Evolutionary conservation across 92 coral and sea anemone species (phyloP), one percentile per base, ranked within the genome.

Genomic region (Parazoanthus swiftii): DNA sequence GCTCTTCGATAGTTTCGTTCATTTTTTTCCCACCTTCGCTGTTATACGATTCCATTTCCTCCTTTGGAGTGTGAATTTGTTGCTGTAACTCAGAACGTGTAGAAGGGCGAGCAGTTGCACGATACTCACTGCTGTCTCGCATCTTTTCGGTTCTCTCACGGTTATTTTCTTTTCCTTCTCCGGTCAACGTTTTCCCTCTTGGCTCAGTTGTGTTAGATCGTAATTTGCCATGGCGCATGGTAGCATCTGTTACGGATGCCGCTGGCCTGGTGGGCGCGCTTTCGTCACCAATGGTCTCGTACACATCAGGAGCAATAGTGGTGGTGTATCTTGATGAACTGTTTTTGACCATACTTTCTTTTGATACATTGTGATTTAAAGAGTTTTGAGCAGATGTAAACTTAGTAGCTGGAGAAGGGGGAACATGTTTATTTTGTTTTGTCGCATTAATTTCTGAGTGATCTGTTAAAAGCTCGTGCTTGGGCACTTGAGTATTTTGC

Each of bases 221-320:
- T 26, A 11, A 44, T 5, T 8, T 81, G 36, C 8, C 38, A 26
- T 23, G 76, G 42, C 33, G 54, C 43, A 20, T 6, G 23, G 38
- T 9, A 48, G 86, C 58, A 65, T 37, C 51, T n/a, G 76, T 21
- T 82, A 37, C 67, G n/a, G 67, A 29, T 67, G 16, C 23, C 13
- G 87, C 46, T 44, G 87, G 87, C 16, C 44, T 21, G 8, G 67
- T 46, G 43, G 87, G 33, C 13, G 25, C 10, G 42, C 50, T 42
- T 11, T 72, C 29, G n/a, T 84, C 87, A 70, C 72, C 87, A 6
- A 84, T 71, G 20, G 79, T 72, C 75, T 84, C 87, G 44, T 71
- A 72, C 2, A 84, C 29, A 11, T 84, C 87, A 2, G 79, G 87
- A 8, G 77, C 68, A 6, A 21, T 16, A 0, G 42, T 72, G 44